A percentile compares a stretch with the other conserved stretches of the same genome.
Evolutionary conservation across 2,797 vertebrate genomes (phyloP).

Genomic region (Neosilurus mollespiculum): DNA sequence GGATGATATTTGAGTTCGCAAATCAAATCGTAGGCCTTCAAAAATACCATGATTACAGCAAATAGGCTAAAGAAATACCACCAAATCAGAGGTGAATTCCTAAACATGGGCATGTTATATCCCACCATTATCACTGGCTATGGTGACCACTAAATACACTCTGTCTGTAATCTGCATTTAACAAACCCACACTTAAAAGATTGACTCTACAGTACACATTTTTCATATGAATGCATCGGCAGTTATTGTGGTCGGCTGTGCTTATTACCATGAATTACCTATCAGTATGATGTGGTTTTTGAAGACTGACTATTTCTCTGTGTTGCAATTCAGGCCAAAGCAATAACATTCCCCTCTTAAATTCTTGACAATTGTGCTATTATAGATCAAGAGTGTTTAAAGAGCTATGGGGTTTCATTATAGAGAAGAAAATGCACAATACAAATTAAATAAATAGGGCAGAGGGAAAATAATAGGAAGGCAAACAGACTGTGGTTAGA

Average conservation of each 20-base stretch:
- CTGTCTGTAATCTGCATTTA: conserved; percentile 27
- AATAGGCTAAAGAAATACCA: conserved; percentile 15
- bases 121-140: conserved; percentile 17
- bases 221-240: conserved; percentile 10
- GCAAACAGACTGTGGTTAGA: conserved; percentile 39
- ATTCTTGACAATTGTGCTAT: conserved; percentile 29
- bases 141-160: conserved; percentile 10
- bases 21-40: background rate
- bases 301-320: conserved; percentile 25
- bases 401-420: conserved; percentile 31
- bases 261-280: conserved; percentile 26
- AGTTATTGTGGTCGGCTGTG: conserved; percentile 36
- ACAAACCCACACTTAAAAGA: conserved; percentile 1
- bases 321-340: conserved; percentile 28
- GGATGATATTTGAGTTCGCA: conserved; percentile 19
- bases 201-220: conserved; percentile 15
- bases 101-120: conserved; percentile 19
- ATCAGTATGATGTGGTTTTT: conserved; percentile 40
- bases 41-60: conserved; percentile 13
- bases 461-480: conserved; percentile 33
- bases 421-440: conserved; percentile 25
- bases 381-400: conserved; percentile 28
- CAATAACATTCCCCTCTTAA: conserved; percentile 26
- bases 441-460: conserved; percentile 41
- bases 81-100: conserved; percentile 18